phyloP scores from a whole-genome alignment of 2,888 invertebrate genomes.

The Itoplectis maculator region DNA sequence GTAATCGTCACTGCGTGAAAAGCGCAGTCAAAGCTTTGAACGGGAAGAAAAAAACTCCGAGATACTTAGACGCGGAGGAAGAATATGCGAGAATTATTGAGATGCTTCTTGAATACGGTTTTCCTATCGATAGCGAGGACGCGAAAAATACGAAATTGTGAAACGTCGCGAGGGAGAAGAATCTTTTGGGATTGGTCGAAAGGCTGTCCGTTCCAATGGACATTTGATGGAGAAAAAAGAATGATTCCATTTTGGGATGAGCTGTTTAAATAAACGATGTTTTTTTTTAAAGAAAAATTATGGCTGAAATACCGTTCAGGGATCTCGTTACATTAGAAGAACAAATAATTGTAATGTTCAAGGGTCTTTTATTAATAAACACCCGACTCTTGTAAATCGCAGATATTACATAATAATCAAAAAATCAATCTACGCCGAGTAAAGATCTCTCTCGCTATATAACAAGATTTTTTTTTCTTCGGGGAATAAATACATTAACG shows the following conservation, averaged over 20 bases:
- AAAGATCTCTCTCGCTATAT: conserved; percentile 35
- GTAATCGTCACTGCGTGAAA: neutral
- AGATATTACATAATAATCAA: conserved; percentile 36
- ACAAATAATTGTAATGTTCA: neutral
- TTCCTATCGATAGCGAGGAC: neutral
- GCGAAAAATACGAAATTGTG: neutral
- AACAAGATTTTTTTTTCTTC: conserved; percentile 15
- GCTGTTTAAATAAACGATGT: too few relatives aligned
- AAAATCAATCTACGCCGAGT: conserved; percentile 38
- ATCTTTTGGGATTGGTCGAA: neutral
- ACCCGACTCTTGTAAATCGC: conserved; percentile 47
- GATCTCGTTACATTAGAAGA: too few relatives aligned
- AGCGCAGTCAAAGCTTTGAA: neutral
- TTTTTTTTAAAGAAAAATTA: too few relatives aligned
- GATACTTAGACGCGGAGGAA: neutral
- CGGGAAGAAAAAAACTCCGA: neutral
- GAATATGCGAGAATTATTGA: neutral
- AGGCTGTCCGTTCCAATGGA: neutral
- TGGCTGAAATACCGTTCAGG: too few relatives aligned
- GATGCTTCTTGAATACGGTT: neutral
- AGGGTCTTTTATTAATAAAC: conserved; percentile 52
- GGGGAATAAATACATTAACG: conserved; percentile 56
- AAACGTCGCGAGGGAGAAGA: neutral
- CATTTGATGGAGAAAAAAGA: too few relatives aligned
- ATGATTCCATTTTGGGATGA: too few relatives aligned